These are phyloP conservation scores for Anagrus nilaparvatae DNA, from an alignment of 1,140 invertebrate genomes.

Conservation along the genomic window DNA sequence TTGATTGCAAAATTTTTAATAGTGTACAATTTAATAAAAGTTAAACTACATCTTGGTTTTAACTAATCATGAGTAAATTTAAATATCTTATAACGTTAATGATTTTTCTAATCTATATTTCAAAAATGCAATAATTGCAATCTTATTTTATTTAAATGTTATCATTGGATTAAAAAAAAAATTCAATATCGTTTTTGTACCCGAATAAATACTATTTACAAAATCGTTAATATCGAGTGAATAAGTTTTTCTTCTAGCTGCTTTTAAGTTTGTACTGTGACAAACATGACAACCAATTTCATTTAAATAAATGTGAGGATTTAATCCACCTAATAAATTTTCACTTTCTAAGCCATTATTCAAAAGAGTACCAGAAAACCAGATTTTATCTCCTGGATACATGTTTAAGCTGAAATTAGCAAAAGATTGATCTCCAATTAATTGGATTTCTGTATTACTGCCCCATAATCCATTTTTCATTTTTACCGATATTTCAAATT, in stretches of 20 bases:
- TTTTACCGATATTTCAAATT: slow-evolving; percentile 57
- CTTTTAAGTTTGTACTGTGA: slow-evolving; percentile 44
- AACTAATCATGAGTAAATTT: no score
- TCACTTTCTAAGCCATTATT: slow-evolving; percentile 37
- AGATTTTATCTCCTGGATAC: slow-evolving; percentile 56
- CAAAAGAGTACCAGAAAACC: slow-evolving; percentile 53
- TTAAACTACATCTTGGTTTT: no score
- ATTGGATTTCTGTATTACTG: slow-evolving; percentile 48
- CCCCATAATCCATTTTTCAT: slow-evolving; percentile 58
- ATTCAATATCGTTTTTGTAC: slow-evolving; percentile 62
- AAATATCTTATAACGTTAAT: no score
- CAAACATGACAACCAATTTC: slow-evolving; percentile 59
- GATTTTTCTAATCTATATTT: no score
- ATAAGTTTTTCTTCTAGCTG: slow-evolving; percentile 39
- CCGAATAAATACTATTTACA: slow-evolving; percentile 48
- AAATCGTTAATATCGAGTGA: slow-evolving; percentile 41
- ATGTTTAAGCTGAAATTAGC: slow-evolving; percentile 59
- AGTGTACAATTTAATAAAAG: no score
- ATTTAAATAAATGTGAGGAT: slow-evolving; percentile 48
- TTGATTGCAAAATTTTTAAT: no score
- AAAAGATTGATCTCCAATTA: slow-evolving; percentile 54
- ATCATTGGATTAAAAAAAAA: slow-evolving; percentile 65
- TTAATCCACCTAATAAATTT: slow-evolving; percentile 45
- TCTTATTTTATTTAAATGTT: slow-evolving; percentile 62
- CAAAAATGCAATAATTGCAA: no score